Base-by-base conservation (phyloP, 2,888 invertebrate species). In the Leucania comma region DNA sequence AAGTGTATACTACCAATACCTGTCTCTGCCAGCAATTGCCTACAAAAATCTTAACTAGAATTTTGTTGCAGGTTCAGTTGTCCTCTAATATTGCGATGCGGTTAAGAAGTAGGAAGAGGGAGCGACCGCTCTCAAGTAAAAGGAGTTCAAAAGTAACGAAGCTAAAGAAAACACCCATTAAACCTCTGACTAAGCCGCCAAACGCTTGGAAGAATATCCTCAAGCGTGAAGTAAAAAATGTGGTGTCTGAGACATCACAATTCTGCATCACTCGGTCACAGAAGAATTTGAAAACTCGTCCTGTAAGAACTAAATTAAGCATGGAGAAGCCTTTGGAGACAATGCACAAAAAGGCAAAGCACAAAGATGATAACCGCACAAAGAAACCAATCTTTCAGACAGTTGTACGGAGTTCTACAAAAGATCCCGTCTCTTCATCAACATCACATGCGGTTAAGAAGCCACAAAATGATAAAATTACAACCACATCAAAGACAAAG, bases 71-170 rank as follows among this genome's bases (percentile, higher is more conserved):
- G 95, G 93, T 92, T 90, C 86, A 90, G 90, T 88, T 78, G 68
- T 69, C 81, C 70, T 84, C 87, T 90, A 83, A 88, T 88, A 86
- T 91, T 95, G 95, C 94, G 81, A 97, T 97, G 97, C 97, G 97
- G 96, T 94, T 97, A 90, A 96, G 97, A 92, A 97, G 97, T 92
- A 97, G 97, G 87, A 97, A 97, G 89, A 96, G 97, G 89, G 96
- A 96, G 93, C 96, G 96, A 84, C 95, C 96, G 90, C 94, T 96
- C 93, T 93, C 94, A 88, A 92, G 90, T 86, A 93, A 92, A 86
- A 92, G 90, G 80, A 84, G 90, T 63, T 86, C 88, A 38, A 92
- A 89, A 85, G 89, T 93, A 8, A 88, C 92, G 0, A 94, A 91
- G 67, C 80, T 93, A 26, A 91, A 92, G 71, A 88, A 90, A 59